Percentiles rank a stretch among this genome's conserved stretches.
Evolutionary conservation across 2,888 invertebrate genomes (phyloP).

Genomic region (Eupeodes luniger): DNA sequence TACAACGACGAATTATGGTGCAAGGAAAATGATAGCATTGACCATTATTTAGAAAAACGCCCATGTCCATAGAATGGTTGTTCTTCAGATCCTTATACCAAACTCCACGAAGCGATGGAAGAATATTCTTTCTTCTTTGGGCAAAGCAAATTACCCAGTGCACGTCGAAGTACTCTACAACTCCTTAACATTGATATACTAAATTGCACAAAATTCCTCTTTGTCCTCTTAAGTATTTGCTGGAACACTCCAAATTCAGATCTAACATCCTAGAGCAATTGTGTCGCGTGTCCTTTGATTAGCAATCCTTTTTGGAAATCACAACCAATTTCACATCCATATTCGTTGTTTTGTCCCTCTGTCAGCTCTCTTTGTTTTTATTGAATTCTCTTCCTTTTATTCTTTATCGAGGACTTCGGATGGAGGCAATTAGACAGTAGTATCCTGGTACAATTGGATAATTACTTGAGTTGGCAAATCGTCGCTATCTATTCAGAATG

Average conservation of each 20-base stretch:
- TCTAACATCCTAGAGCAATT: constrained; percentile 42
- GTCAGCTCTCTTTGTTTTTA: constrained; percentile 1
- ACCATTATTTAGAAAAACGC: constrained; percentile 44
- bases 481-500: constrained; percentile 57
- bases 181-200: constrained; percentile 1
- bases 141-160: constrained; percentile 41
- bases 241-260: constrained; percentile 14
- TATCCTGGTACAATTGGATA: constrained; percentile 73
- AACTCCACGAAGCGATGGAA: constrained; percentile 58
- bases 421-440: constrained; percentile 70
- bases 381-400: constrained; percentile 28
- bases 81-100: background rate
- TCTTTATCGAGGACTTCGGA: constrained; percentile 34
- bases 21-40: constrained; percentile 56
- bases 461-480: constrained; percentile 73
- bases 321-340: constrained; percentile 69
- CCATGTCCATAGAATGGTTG: background rate
- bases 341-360: constrained; percentile 19
- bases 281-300: constrained; percentile 74
- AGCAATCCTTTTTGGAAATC: constrained; percentile 73
- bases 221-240: constrained; percentile 60
- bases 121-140: constrained; percentile 42
- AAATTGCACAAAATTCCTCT: constrained; percentile 24
- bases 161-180: constrained; percentile 29
- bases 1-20: background rate